Evolutionary conservation across 2,113 vertebrate species (phyloP).

Genomic region (Cyphomyrus plagiostoma): DNA sequence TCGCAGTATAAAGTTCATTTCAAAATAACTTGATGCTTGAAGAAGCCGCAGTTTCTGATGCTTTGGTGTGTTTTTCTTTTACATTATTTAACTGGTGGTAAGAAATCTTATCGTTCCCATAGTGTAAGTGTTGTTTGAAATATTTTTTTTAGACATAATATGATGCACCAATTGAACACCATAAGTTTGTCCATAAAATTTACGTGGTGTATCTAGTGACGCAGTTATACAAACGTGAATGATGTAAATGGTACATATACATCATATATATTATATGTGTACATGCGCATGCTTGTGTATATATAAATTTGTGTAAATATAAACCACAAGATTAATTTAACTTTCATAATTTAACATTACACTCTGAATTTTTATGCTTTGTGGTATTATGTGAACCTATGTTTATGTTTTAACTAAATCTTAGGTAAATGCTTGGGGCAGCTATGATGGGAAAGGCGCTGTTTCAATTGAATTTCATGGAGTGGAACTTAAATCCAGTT

Average conservation of each 20-base stretch:
- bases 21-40: background rate
- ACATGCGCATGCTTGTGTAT: too few species aligned
- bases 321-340: background rate
- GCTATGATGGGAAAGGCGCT: background rate
- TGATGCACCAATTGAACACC: background rate
- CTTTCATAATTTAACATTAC: background rate
- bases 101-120: background rate
- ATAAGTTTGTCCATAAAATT: background rate
- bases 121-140: background rate
- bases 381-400: background rate
- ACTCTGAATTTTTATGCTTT: background rate
- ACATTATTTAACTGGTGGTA: background rate
- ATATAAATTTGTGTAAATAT: too few species aligned
- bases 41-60: background rate
- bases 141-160: background rate
- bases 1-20: background rate
- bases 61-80: background rate
- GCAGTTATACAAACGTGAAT: background rate
- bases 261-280: background rate
- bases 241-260: background rate
- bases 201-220: background rate
- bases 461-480: background rate
- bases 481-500: background rate
- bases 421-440: background rate
- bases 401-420: background rate